phyloP scores from a whole-genome alignment of 2,888 invertebrate genomes.

The Invenusta paracnida region DNA sequence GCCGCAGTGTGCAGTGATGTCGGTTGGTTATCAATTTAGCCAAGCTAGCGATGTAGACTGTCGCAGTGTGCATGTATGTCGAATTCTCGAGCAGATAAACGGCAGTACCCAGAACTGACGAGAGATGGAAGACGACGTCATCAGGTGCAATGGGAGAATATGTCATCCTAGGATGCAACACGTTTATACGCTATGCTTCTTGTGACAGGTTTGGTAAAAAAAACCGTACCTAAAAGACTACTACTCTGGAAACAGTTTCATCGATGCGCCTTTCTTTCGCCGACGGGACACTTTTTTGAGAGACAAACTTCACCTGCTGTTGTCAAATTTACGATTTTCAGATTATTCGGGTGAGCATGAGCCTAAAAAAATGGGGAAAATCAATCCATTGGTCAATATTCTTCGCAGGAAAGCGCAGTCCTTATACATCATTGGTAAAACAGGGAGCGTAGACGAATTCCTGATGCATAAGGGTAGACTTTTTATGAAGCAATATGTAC shows the following conservation, averaged over 20 bases:
- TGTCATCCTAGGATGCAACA: constrained; percentile 22
- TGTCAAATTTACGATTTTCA: constrained; percentile 20
- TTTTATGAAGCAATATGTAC: constrained; percentile 16
- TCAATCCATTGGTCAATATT: constrained; percentile 25
- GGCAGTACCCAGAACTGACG: constrained; percentile 19
- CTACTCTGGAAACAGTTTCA: constrained; percentile 24
- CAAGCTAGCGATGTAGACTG: neutral
- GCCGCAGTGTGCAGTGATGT: neutral
- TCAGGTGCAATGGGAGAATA: constrained; percentile 26
- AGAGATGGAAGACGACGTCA: constrained; percentile 32
- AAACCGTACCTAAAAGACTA: constrained; percentile 25
- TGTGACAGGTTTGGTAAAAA: constrained; percentile 22
- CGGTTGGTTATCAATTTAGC: neutral
- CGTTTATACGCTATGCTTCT: constrained; percentile 19
- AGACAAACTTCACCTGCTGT: constrained; percentile 21
- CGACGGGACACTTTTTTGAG: constrained; percentile 31
- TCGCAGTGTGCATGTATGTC: too few species aligned
- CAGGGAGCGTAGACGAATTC: constrained; percentile 24
- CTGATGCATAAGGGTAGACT: too few species aligned
- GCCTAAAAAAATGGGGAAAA: constrained; percentile 19
- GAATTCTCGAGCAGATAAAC: constrained; percentile 27
- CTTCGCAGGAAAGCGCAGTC: constrained; percentile 14
- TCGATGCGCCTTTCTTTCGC: constrained; percentile 5
- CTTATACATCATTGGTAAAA: constrained; percentile 26
- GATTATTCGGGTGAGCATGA: constrained; percentile 25